Evolutionary conservation across 2,797 vertebrate species (phyloP).

Genomic region (Nyctibius grandis): DNA sequence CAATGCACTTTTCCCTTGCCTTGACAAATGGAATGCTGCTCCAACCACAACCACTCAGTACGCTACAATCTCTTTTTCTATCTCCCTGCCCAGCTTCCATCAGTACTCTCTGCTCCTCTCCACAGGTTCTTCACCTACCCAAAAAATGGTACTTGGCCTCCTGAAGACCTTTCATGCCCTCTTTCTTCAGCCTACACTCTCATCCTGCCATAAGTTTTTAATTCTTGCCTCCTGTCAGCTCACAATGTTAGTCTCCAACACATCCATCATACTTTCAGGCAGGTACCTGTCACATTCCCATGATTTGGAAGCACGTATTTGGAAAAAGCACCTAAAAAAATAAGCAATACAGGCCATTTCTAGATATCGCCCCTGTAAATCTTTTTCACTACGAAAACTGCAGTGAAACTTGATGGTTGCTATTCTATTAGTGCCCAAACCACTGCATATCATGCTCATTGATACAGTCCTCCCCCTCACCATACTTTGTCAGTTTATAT

Average conservation of each 20-base stretch:
- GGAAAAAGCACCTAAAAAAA: neutral
- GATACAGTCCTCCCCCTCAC: neutral
- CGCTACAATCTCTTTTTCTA: neutral
- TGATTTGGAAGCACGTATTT: neutral
- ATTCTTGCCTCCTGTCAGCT: neutral
- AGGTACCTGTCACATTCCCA: accelerated
- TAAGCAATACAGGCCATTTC: neutral
- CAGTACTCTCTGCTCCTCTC: neutral
- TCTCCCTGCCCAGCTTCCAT: neutral
- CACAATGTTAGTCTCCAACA: neutral
- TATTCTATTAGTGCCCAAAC: neutral
- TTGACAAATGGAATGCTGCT: neutral
- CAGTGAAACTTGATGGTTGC: neutral
- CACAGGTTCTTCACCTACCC: neutral
- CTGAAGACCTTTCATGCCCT: neutral
- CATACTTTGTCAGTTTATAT: neutral
- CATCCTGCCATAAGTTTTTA: neutral
- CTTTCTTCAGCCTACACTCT: neutral
- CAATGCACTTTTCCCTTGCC: neutral
- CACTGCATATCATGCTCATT: neutral
- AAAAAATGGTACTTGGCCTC: neutral
- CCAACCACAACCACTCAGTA: neutral
- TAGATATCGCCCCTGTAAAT: neutral
- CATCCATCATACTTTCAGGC: neutral
- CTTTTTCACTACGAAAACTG: neutral